Percentiles rank a stretch among this genome's conserved stretches.
Conservation (phyloP, 2,888 invertebrate genomes). For the Macrosiphum euphorbiae region DNA sequence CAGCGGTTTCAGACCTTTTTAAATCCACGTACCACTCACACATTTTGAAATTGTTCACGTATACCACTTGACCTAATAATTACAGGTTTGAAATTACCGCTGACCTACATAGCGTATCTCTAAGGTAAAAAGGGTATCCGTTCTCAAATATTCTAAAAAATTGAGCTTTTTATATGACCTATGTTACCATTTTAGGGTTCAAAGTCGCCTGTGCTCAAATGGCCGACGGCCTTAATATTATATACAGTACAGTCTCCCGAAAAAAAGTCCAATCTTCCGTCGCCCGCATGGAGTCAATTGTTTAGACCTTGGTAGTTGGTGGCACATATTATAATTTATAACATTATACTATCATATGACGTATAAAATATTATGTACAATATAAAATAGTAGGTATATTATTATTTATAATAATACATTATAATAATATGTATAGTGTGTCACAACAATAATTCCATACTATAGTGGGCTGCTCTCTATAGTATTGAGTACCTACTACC, state of each 20-base stretch:
- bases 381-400: neutral
- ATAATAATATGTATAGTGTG: neutral
- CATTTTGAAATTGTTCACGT: too few species aligned
- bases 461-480: neutral
- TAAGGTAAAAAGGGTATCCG: neutral
- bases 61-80: too few species aligned
- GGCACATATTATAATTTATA: neutral
- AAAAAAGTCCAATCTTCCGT: slow-evolving; percentile 4
- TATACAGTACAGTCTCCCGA: neutral
- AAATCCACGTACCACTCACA: too few species aligned
- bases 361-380: neutral
- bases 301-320: slow-evolving; percentile 22
- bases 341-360: neutral
- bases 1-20: too few species aligned
- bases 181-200: neutral
- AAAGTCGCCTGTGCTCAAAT: neutral
- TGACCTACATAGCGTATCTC: too few species aligned
- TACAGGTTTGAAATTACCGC: too few species aligned
- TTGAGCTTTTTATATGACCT: neutral
- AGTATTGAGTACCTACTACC: slow-evolving; percentile 6
- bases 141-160: neutral
- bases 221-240: neutral
- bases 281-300: slow-evolving; percentile 43
- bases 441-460: neutral
- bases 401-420: neutral